A percentile compares a stretch with the other conserved stretches of the same genome.
These are phyloP conservation scores for Apodemia duryi DNA, from an alignment of 2,888 invertebrate genomes.

Conservation along the genomic window DNA sequence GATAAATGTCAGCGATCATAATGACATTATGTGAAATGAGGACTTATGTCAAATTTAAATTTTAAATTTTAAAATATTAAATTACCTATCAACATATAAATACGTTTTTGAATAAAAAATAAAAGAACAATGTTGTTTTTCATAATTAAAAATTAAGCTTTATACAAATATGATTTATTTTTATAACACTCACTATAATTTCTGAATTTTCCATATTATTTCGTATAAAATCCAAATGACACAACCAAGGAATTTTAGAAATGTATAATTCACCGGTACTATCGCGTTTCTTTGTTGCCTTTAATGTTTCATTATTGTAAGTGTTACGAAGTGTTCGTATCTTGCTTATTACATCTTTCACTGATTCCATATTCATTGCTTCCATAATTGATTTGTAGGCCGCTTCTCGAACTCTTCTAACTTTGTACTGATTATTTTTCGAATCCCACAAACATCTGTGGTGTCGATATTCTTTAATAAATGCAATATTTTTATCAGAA, in stretches of 20 bases:
- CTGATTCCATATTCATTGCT: conserved; percentile 10
- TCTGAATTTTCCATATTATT: neutral
- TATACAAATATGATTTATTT: no score
- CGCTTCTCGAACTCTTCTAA: conserved; percentile 3
- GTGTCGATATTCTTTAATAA: conserved; percentile 11
- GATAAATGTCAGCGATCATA: no score
- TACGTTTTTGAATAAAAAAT: no score
- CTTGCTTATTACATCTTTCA: conserved; percentile 5
- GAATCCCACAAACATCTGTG: conserved; percentile 16
- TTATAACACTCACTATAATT: no score
- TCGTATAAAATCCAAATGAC: conserved; percentile 13
- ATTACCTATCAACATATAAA: no score
- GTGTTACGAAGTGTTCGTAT: conserved; percentile 18
- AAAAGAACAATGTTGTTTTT: no score
- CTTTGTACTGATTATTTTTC: conserved; percentile 9
- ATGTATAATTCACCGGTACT: neutral
- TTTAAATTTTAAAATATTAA: no score
- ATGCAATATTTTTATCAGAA: conserved; percentile 11
- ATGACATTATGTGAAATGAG: no score
- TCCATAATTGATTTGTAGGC: conserved; percentile 11
- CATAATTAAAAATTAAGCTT: no score
- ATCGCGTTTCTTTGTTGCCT: conserved; percentile 8
- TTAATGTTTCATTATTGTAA: conserved; percentile 9
- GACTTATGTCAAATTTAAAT: no score
- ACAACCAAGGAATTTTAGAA: conserved; percentile 16